A percentile compares a stretch with the other conserved stretches of the same genome.
These are phyloP conservation scores for Ptilorrhoa leucosticta DNA, from an alignment of 2,113 vertebrate species.

Conservation along the genomic window DNA sequence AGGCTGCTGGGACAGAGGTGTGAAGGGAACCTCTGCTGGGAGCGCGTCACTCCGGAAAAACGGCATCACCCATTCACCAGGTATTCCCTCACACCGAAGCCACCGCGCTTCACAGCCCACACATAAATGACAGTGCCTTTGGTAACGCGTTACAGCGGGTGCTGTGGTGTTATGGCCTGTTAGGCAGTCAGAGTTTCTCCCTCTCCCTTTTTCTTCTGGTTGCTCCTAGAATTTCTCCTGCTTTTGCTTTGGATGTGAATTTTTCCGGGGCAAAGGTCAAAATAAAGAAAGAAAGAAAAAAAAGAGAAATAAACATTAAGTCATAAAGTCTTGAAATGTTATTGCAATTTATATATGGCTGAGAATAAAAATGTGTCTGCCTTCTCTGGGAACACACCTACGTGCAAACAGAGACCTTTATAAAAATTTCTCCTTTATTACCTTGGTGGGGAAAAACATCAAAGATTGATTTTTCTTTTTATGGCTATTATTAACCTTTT, in stretches of 20 bases:
- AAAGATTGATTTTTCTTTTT: conserved; percentile 64
- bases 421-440: conserved; percentile 49
- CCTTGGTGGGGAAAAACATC: neutral
- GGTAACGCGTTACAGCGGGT: neutral
- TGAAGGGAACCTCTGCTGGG: neutral
- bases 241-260: neutral
- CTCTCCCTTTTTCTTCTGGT: neutral
- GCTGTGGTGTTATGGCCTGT: neutral
- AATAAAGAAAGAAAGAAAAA: neutral
- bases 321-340: conserved; percentile 22
- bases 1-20: neutral
- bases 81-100: neutral
- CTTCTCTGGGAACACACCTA: conserved; percentile 34
- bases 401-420: conserved; percentile 44
- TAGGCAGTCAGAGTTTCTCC: neutral
- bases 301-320: neutral
- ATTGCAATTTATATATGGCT: conserved; percentile 15
- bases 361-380: conserved; percentile 16
- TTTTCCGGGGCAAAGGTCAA: neutral
- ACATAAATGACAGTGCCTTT: neutral
- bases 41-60: neutral
- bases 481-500: conserved; percentile 65
- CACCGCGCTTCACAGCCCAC: neutral
- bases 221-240: neutral
- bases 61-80: neutral